A percentile compares a stretch with the other conserved stretches of the same genome.
Conservation (phyloP, 1,140 invertebrate genomes). For the Phortica variegata region DNA sequence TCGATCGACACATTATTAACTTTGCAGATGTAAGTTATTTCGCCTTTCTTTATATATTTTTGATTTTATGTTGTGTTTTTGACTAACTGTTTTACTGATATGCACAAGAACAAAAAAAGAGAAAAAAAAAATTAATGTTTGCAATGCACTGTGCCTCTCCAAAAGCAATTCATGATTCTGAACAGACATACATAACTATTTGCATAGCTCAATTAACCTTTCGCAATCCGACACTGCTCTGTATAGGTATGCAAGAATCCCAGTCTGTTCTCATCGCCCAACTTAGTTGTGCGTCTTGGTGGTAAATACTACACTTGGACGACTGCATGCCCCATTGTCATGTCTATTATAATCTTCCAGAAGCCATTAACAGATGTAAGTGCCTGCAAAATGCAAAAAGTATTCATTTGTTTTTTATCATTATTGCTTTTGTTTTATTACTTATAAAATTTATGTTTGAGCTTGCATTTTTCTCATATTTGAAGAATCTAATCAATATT, state of each 20-base stretch:
- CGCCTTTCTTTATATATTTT: neutral
- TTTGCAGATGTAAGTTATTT: constrained; percentile 51
- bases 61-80: neutral
- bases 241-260: constrained; percentile 76
- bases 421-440: neutral
- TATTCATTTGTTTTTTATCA: no score
- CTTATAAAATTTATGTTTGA: neutral
- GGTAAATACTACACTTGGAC: constrained; percentile 88
- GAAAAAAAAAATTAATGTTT: constrained; percentile 8
- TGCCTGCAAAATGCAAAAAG: neutral
- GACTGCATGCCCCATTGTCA: constrained; percentile 81
- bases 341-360: constrained; percentile 81
- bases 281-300: constrained; percentile 84
- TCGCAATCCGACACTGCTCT: constrained; percentile 9
- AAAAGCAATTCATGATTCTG: constrained; percentile 16
- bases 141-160: constrained; percentile 24
- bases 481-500: neutral
- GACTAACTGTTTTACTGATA: no score
- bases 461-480: neutral
- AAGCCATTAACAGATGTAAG: constrained; percentile 66
- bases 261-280: constrained; percentile 76
- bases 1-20: constrained; percentile 72
- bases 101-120: no score
- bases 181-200: constrained; percentile 13
- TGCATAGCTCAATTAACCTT: constrained; percentile 2